Percentiles rank a stretch among this genome's conserved stretches.
phyloP scores from a whole-genome alignment of 1,140 invertebrate species.

The Ceratina japonica region DNA sequence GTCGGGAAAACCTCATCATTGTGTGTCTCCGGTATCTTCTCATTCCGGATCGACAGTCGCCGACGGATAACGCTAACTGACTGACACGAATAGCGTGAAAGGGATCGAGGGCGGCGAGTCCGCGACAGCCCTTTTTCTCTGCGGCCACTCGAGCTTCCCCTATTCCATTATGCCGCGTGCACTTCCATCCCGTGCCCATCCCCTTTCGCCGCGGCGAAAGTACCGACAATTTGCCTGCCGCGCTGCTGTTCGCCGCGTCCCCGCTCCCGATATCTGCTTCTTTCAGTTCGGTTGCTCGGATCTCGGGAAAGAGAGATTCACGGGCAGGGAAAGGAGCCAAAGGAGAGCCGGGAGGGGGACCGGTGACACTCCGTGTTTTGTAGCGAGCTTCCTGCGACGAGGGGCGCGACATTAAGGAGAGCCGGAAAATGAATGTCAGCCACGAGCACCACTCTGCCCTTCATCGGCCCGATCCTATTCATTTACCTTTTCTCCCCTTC shows the following conservation, averaged over 20 bases:
- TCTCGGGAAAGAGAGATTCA: conserved; percentile 6
- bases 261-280: conserved; percentile 34
- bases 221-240: conserved; percentile 54
- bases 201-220: conserved; percentile 28
- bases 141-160: conserved; percentile 43
- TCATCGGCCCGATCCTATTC: conserved; percentile 40
- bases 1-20: conserved; percentile 31
- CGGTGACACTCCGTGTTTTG: conserved; percentile 18
- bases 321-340: not conserved
- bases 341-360: not conserved
- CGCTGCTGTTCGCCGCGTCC: not conserved
- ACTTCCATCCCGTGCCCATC: not conserved
- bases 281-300: conserved; percentile 41
- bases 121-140: conserved; percentile 38
- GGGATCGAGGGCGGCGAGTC: conserved; percentile 7
- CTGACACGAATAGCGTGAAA: conserved; percentile 33
- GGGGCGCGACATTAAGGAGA: conserved; percentile 24
- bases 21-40: conserved; percentile 41
- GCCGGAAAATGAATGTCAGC: conserved; percentile 47
- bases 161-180: conserved; percentile 52
- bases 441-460: conserved; percentile 36
- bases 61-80: conserved; percentile 27
- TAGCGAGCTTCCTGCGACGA: conserved; percentile 17
- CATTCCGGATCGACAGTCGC: conserved; percentile 47
- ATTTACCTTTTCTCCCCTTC: conserved; percentile 9